Percentiles rank a stretch among this genome's conserved stretches.
phyloP scores from a whole-genome alignment of 2,888 invertebrate genomes.

The Rhabditoides inermis region DNA sequence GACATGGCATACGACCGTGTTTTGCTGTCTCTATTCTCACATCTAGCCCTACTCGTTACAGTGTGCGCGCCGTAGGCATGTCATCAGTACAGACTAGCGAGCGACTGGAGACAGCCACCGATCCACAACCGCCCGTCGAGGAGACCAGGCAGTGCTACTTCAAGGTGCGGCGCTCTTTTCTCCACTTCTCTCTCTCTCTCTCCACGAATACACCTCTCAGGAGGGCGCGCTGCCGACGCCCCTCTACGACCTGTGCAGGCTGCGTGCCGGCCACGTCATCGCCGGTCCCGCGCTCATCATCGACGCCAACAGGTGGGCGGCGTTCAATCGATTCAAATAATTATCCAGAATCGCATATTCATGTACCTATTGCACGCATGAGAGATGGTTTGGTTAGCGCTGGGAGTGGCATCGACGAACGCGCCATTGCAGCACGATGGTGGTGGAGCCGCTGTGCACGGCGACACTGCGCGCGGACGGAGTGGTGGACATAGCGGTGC shows the following conservation, averaged over 20 bases:
- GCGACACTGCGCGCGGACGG: slow-evolving; percentile 73
- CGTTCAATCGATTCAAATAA: background rate
- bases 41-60: slow-evolving; percentile 3
- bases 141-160: slow-evolving; percentile 26
- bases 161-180: slow-evolving; percentile 12
- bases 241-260: slow-evolving; percentile 68
- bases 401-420: background rate
- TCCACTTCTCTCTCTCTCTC: too few relatives aligned
- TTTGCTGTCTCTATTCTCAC: background rate
- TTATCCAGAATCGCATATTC: background rate
- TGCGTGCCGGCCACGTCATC: slow-evolving; percentile 67
- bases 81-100: slow-evolving; percentile 14
- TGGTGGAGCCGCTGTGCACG: slow-evolving; percentile 80
- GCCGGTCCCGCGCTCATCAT: slow-evolving; percentile 86
- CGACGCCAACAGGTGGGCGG: slow-evolving; percentile 67
- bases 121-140: slow-evolving; percentile 9
- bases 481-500: slow-evolving; percentile 58
- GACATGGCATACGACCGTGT: too few relatives aligned
- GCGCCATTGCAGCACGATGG: slow-evolving; percentile 70
- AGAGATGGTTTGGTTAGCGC: background rate
- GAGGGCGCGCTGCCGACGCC: slow-evolving; percentile 66
- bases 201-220: slow-evolving; percentile 64
- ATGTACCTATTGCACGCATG: background rate
- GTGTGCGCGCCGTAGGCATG: slow-evolving; percentile 38
- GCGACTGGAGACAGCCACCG: slow-evolving; percentile 8